Conservation (phyloP, 1,140 invertebrate genomes). For the Anastrepha ludens region DNA sequence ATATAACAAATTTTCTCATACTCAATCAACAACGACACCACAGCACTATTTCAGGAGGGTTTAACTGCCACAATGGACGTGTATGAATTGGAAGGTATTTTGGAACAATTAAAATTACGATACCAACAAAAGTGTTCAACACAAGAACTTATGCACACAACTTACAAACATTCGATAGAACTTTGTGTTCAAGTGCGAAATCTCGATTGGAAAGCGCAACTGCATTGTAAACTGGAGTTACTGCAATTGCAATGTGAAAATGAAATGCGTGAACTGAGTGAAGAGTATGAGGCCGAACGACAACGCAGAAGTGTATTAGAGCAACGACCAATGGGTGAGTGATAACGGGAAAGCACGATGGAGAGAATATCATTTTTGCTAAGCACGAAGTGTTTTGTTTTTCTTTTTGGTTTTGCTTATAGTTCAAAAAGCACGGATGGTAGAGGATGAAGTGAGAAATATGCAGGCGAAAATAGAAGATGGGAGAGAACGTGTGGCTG, state of each 20-base stretch:
- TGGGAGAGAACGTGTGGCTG: neutral
- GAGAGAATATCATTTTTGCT: neutral
- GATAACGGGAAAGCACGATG: neutral
- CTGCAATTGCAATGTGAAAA: constrained; percentile 6
- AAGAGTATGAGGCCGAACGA: constrained; percentile 5
- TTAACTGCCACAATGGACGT: constrained; percentile 18
- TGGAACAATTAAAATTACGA: constrained; percentile 5
- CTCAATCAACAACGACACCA: neutral
- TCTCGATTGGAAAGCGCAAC: constrained; percentile 20
- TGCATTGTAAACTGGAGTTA: constrained; percentile 30
- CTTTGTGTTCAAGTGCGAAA: constrained; percentile 12
- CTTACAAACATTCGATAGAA: neutral
- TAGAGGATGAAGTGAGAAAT: neutral
- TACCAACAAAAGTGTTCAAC: neutral
- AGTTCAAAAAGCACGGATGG: neutral
- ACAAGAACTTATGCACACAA: neutral
- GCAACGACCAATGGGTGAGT: constrained; percentile 9
- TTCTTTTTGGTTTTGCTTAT: neutral
- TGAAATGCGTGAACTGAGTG: constrained; percentile 24
- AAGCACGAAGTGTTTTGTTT: too few species aligned
- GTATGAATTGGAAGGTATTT: neutral
- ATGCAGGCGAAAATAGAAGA: neutral
- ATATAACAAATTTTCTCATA: neutral
- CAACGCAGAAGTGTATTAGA: neutral
- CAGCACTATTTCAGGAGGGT: neutral